Evolutionary conservation across 2,797 vertebrate genomes (phyloP).

Genomic region (Malacoraja senta): DNA sequence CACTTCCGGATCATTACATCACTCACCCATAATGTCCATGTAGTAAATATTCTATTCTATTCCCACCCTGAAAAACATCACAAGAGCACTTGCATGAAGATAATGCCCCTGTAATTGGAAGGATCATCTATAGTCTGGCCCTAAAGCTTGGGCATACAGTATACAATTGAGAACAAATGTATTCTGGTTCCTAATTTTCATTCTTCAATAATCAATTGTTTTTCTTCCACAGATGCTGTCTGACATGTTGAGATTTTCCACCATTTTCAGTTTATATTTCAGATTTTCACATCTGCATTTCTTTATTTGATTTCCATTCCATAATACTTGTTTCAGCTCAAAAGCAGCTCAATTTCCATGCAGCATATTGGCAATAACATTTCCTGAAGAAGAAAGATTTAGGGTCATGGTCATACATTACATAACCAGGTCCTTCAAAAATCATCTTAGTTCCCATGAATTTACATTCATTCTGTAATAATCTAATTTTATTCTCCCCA

Average conservation of each 20-base stretch:
- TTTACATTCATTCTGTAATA: too few relatives aligned
- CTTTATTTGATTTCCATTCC: too few relatives aligned
- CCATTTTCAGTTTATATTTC: too few relatives aligned
- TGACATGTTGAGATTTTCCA: too few relatives aligned
- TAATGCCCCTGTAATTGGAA: background rate
- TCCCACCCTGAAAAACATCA: background rate
- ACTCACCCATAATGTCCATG: background rate
- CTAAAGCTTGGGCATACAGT: background rate
- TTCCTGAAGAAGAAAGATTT: background rate
- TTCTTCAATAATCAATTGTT: too few relatives aligned
- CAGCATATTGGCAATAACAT: background rate
- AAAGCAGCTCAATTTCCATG: background rate
- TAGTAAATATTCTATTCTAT: background rate
- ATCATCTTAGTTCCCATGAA: too few relatives aligned
- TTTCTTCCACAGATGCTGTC: too few relatives aligned
- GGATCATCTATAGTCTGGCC: background rate
- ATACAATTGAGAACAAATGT: background rate
- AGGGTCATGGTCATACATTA: too few relatives aligned
- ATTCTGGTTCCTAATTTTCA: background rate
- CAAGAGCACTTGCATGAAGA: background rate
- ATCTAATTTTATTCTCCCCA: too few relatives aligned
- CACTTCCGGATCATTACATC: too few relatives aligned
- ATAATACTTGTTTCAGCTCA: background rate
- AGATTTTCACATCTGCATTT: too few relatives aligned
- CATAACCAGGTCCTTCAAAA: too few relatives aligned